Base-by-base conservation (phyloP, 2,113 vertebrate genomes). In the Vulpes ferrilata region DNA sequence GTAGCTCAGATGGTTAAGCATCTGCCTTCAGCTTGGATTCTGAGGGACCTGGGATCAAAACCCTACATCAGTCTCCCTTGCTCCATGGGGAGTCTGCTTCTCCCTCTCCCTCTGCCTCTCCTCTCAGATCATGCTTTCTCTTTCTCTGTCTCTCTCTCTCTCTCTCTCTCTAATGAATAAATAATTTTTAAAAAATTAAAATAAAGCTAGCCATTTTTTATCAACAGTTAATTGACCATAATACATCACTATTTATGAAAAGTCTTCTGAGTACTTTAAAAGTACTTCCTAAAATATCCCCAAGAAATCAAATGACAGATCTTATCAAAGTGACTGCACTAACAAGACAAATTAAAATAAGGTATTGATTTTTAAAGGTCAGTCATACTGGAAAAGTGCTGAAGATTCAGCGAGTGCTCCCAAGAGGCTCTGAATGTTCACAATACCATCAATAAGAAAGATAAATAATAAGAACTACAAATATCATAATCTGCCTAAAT, bases 201-300 rank as follows among this genome's bases (percentile, higher is more conserved):
- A 71, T 3, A 73, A 20, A 96, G n/a, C 17, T 59, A 88, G 64
- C 30, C 87, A 83, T 95, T 96, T 94, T 90, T 93, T 55, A 96
- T 90, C 76, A 97, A 85, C 17, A 97, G 86, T 71, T 97, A 88
- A 25, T 81, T 94, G 10, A 96, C 92, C 4, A 88, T 51, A 48
- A 88, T 51, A 48, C 2, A 82, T 83, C 32, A 96, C 11, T 78
- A 82, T 30, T 85, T 93, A 84, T 60, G 30, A 90, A 30, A 80
- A 3, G 12, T 76, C 53, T 94, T 90, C 81, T 95, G 22, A 92
- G 27, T 83, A 88, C 51, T 96, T 95, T 53, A 74, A 51, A 94
- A 94, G 64, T 79, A 85, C 35, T 80, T 62, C 74, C 87, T 55
- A 94, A 93, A 96, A 96, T 93, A 74, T 7, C 32, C 20, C 62